Conservation (phyloP, 2,888 invertebrate genomes). For the Acrocera orbiculus region DNA sequence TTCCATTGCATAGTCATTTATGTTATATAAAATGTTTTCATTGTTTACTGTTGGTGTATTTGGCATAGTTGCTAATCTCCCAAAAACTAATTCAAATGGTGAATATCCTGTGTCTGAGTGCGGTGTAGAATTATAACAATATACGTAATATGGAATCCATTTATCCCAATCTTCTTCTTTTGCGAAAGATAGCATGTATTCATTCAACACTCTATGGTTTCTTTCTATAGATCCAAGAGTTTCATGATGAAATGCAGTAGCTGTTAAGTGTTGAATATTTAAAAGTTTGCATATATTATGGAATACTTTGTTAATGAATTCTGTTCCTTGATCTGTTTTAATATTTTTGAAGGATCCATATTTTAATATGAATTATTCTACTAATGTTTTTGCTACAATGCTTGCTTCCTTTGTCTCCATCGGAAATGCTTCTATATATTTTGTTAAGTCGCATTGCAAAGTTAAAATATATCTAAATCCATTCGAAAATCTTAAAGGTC, state of each 20-base stretch:
- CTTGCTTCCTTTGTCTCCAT: constrained; percentile 14
- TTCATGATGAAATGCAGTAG: constrained; percentile 12
- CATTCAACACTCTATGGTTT: constrained; percentile 13
- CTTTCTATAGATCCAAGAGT: constrained; percentile 13
- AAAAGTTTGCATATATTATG: constrained; percentile 5
- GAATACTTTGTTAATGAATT: constrained; percentile 11
- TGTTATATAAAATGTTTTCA: neutral
- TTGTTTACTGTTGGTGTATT: neutral
- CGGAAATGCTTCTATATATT: constrained; percentile 12
- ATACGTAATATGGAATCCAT: constrained; percentile 8
- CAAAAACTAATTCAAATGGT: constrained; percentile 1
- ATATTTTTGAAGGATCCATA: constrained; percentile 10
- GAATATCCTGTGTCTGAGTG: constrained; percentile 2
- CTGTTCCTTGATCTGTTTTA: constrained; percentile 11
- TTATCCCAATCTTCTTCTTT: constrained; percentile 10
- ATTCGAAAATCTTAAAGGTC: constrained; percentile 1
- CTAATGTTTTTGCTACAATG: constrained; percentile 14
- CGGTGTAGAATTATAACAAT: constrained; percentile 8
- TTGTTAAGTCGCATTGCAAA: neutral
- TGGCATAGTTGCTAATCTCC: neutral
- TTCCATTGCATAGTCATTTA: neutral
- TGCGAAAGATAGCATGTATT: constrained; percentile 11
- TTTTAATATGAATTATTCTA: constrained; percentile 13
- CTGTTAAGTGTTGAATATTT: constrained; percentile 7
- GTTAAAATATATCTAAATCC: constrained; percentile 2